phyloP scores from a whole-genome alignment of 2,888 invertebrate species.

The Blera fallax region DNA sequence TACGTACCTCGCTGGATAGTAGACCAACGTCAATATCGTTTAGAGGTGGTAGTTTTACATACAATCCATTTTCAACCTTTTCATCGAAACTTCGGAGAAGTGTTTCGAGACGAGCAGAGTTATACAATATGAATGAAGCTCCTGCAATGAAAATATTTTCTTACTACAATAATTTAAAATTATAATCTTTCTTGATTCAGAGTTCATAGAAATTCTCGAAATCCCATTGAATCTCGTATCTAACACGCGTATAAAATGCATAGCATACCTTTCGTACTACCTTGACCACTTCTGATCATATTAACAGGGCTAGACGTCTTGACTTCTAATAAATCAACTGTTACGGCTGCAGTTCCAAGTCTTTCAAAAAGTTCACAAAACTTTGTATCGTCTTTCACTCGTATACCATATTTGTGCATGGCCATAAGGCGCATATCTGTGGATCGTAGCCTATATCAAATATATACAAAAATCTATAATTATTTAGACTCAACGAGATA shows the following conservation, averaged over 20 bases:
- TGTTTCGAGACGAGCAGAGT: slow-evolving; percentile 87
- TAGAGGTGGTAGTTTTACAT: slow-evolving; percentile 85
- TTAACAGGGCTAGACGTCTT: slow-evolving; percentile 84
- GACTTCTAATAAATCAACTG: slow-evolving; percentile 87
- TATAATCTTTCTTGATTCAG: too few relatives aligned
- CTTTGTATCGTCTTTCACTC: slow-evolving; percentile 82
- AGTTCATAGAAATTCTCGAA: too few relatives aligned
- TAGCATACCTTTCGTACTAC: slow-evolving; percentile 79
- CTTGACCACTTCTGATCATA: slow-evolving; percentile 80
- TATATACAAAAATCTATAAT: neutral
- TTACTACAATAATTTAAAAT: too few relatives aligned
- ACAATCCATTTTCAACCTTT: slow-evolving; percentile 83
- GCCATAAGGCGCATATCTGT: slow-evolving; percentile 86
- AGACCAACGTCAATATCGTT: slow-evolving; percentile 85
- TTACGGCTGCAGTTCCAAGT: slow-evolving; percentile 86
- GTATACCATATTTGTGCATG: slow-evolving; percentile 86
- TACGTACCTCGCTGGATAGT: slow-evolving; percentile 86
- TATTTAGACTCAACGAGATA: neutral
- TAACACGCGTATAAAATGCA: too few relatives aligned
- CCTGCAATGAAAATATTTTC: slow-evolving; percentile 81
- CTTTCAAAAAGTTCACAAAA: slow-evolving; percentile 84
- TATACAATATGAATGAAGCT: slow-evolving; percentile 89
- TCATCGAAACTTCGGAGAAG: slow-evolving; percentile 86
- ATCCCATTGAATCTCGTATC: too few relatives aligned
- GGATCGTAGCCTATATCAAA: slow-evolving; percentile 83